Evolutionary conservation across 2,797 vertebrate species (phyloP).

Genomic region (Octomys mimax): DNA sequence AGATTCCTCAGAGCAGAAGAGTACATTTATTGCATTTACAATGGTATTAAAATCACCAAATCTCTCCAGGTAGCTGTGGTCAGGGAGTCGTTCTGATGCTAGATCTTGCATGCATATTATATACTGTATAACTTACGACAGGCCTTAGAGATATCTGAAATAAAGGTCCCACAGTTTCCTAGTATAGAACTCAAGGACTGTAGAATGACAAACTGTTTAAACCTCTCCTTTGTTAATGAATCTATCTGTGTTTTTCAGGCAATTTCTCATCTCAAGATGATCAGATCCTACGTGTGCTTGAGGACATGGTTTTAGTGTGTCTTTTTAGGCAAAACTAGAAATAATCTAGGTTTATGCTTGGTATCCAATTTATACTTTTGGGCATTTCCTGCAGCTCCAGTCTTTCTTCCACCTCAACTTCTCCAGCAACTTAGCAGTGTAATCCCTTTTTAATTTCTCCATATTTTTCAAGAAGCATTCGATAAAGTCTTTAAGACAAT

Average conservation of each 20-base stretch:
- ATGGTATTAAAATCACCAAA: not conserved
- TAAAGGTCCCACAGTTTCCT: not conserved
- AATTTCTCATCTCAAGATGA: constrained; percentile 36
- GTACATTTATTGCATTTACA: not conserved
- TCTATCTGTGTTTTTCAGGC: not conserved
- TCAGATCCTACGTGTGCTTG: not conserved
- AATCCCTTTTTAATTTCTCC: not conserved
- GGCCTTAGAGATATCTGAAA: not conserved
- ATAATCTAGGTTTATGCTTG: constrained; percentile 30
- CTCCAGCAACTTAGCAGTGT: not conserved
- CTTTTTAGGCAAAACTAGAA: constrained; percentile 43
- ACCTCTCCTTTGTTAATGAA: not conserved
- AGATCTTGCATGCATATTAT: not conserved
- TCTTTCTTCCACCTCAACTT: not conserved
- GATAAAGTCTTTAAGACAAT: not conserved
- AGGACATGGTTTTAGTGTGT: not conserved
- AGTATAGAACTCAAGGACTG: not conserved
- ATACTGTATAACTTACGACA: not conserved
- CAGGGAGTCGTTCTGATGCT: not conserved
- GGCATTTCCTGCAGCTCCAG: not conserved
- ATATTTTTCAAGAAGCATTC: not conserved
- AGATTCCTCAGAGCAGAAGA: not conserved
- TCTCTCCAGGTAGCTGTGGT: not conserved
- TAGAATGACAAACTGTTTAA: not conserved
- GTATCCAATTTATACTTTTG: not conserved